Conservation (phyloP, 2,797 vertebrate species). For the Cynopterus sphinx region DNA sequence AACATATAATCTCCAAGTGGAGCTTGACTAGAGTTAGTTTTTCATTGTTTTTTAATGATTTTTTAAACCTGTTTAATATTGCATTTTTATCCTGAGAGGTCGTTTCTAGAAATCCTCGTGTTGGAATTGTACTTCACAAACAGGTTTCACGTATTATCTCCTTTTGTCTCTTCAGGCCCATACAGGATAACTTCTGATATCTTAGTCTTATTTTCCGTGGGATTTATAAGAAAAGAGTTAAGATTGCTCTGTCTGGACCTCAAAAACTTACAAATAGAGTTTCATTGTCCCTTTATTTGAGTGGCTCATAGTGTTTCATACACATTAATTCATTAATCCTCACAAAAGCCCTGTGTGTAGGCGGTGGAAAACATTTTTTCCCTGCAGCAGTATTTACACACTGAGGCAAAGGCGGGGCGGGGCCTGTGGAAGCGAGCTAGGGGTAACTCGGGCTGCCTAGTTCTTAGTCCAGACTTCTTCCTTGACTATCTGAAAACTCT, state of each 20-base stretch:
- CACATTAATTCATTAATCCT: constrained; percentile 57
- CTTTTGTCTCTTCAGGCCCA: neutral
- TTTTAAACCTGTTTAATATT: constrained; percentile 2
- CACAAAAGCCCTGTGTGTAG: constrained; percentile 46
- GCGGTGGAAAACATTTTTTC: constrained; percentile 54
- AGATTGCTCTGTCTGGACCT: neutral
- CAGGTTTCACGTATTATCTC: neutral
- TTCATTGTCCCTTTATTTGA: constrained; percentile 62
- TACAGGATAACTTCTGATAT: neutral
- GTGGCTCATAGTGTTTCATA: constrained; percentile 42
- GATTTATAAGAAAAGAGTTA: constrained; percentile 30
- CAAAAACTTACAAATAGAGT: constrained; percentile 30
- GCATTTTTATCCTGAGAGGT: constrained; percentile 10
- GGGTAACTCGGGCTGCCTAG: neutral
- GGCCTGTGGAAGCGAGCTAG: neutral
- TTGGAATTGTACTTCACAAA: neutral
- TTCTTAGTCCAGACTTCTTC: neutral
- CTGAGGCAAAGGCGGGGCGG: neutral
- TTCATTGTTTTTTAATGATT: neutral
- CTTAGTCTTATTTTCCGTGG: neutral
- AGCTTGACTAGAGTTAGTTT: neutral
- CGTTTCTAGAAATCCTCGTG: neutral
- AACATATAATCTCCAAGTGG: neutral
- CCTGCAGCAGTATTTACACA: constrained; percentile 22
- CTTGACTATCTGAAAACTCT: neutral